Evolutionary conservation across 2,113 vertebrate genomes (phyloP), one percentile per base, ranked within the genome.

Genomic region (Ophiodon elongatus): DNA sequence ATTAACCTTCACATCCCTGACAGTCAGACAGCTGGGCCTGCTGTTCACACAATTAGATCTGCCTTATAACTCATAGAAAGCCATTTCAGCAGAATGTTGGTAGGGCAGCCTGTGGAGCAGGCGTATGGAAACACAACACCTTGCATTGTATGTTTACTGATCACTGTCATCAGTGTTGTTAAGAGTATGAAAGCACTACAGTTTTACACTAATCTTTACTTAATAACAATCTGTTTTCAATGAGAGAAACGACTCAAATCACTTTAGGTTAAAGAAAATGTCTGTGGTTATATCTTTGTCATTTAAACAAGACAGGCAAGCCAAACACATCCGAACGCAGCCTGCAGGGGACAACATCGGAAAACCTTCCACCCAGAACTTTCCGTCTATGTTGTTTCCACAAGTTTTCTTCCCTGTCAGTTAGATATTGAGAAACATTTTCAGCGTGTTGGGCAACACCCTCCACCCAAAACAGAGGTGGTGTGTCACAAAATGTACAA

Each of bases 1-100:
- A 76, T 83, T 85, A 75, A 82, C 86, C 76, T 85, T 89, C 65
- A 73, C 27, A 17, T 52, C 76, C 45, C 39, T 80, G 69, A 52
- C 59, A 72, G 68, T 57, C 27, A 80, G 47, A 76, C 86, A 86
- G 50, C 82, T 84, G 83, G 79, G 73, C 88, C 80, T 79, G 76
- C 80, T 79, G 85, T 74, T 81, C 54, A 39, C 73, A 54, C 64
- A 67, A 68, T 79, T 56, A 56, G 62, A 72, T 60, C 25, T 45
- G 56, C 59, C 45, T 59, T 62, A 59, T 62, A 78, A 85, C 57
- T 84, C 65, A 68, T 1, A 15, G 35, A 83, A 71, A 74, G 57
- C 25, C 25, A 8, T 73, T 82, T 57, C 17, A 84, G 83, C 83
- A 54, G 73, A 70, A 63, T 65, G 73, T 59, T 80, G 29, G 33